These are phyloP conservation scores for Diglossa brunneiventris DNA, from an alignment of 2,113 vertebrate genomes.

Conservation along the genomic window DNA sequence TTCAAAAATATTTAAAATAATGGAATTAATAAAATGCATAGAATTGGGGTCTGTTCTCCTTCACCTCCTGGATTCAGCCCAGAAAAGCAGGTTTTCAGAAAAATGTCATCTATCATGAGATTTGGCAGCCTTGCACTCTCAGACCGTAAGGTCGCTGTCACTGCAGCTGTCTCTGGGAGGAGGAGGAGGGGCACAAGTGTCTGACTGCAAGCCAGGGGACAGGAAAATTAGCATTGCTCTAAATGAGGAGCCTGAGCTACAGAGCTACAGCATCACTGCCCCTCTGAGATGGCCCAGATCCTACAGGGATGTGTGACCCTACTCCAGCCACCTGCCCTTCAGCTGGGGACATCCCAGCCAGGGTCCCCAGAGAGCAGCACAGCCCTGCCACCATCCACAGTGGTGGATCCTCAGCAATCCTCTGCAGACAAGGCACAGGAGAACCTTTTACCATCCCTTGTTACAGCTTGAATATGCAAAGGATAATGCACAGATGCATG, in stretches of 20 bases:
- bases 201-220: not conserved
- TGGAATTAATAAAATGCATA: not conserved
- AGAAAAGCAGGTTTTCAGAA: not conserved
- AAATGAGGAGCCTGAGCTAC: not conserved
- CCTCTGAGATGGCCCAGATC: not conserved
- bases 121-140: not conserved
- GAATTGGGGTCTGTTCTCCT: not conserved
- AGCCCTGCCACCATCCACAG: not conserved
- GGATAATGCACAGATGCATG: not conserved
- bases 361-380: not conserved
- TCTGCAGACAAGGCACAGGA: not conserved
- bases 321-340: accelerated
- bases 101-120: not conserved
- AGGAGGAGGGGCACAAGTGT: not conserved
- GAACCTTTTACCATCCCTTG: not conserved
- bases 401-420: not conserved
- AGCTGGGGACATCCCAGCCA: not conserved
- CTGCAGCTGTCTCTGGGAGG: not conserved
- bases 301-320: accelerated
- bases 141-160: not conserved
- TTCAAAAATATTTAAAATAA: not conserved
- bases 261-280: not conserved
- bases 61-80: not conserved
- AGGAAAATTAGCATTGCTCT: not conserved
- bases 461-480: not conserved